Evolutionary conservation across 2,113 vertebrate species (phyloP).

Genomic region (Phrynocephalus versicolor): DNA sequence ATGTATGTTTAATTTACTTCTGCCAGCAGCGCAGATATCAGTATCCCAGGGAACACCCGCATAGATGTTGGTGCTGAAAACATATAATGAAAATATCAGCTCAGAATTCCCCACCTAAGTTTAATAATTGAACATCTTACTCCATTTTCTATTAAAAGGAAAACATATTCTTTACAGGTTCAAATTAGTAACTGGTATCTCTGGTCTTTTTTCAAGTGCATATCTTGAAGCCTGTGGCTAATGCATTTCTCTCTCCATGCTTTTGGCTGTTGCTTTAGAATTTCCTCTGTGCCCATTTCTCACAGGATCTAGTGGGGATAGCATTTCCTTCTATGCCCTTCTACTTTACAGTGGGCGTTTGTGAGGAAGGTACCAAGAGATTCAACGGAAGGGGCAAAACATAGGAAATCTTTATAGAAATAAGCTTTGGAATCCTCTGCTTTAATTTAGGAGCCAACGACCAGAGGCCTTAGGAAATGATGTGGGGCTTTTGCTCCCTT

Average conservation of each 20-base stretch:
- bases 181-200: not conserved
- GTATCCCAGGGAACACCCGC: not conserved
- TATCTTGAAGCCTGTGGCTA: not conserved
- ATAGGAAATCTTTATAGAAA: not conserved
- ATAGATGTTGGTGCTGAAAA: not conserved
- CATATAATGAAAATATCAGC: not conserved
- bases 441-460: not conserved
- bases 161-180: not conserved
- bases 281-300: not conserved
- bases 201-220: too few relatives aligned
- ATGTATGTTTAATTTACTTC: too few relatives aligned
- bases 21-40: too few relatives aligned
- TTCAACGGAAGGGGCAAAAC: not conserved
- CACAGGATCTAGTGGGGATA: not conserved
- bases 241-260: accelerated
- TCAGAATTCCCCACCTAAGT: not conserved
- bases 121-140: not conserved
- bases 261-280: not conserved
- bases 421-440: not conserved
- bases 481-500: not conserved
- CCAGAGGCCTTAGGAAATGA: not conserved
- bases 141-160: not conserved
- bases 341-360: too few relatives aligned
- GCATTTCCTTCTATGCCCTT: accelerated
- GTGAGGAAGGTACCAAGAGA: not conserved